Evolutionary conservation across 2,113 vertebrate species (phyloP).

Genomic region (Oncorhynchus nerka): DNA sequence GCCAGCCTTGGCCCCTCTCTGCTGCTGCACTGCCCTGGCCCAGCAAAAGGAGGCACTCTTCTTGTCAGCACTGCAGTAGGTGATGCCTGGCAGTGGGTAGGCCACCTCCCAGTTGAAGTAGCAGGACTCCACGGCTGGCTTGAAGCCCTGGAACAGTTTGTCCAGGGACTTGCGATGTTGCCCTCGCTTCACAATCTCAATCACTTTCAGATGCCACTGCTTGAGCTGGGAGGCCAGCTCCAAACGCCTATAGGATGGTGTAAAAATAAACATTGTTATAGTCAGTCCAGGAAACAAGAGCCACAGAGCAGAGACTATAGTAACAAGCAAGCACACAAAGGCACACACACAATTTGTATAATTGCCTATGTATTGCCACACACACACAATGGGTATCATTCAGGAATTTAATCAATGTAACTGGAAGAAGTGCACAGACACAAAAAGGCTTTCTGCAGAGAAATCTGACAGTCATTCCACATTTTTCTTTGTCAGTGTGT

Average conservation of each 20-base stretch:
- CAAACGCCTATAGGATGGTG: conserved; percentile 77
- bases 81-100: conserved; percentile 94
- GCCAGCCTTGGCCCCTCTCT: conserved; percentile 73
- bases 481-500: not conserved
- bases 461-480: too few relatives aligned
- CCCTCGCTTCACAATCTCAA: conserved; percentile 96
- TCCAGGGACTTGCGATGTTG: conserved; percentile 97
- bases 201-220: conserved; percentile 96
- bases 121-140: conserved; percentile 95
- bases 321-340: not conserved
- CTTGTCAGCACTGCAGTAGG: conserved; percentile 89
- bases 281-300: not conserved
- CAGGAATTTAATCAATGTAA: too few relatives aligned
- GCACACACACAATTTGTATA: not conserved
- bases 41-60: conserved; percentile 89
- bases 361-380: not conserved
- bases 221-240: conserved; percentile 91
- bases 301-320: too few relatives aligned
- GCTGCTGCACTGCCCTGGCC: conserved; percentile 84
- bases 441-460: too few relatives aligned
- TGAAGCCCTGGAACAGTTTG: conserved; percentile 97
- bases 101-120: conserved; percentile 98
- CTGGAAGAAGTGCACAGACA: too few relatives aligned
- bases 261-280: not conserved
- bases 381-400: too few relatives aligned